phyloP scores from a whole-genome alignment of 2,888 invertebrate species.

The Dryadula phaetusa region DNA sequence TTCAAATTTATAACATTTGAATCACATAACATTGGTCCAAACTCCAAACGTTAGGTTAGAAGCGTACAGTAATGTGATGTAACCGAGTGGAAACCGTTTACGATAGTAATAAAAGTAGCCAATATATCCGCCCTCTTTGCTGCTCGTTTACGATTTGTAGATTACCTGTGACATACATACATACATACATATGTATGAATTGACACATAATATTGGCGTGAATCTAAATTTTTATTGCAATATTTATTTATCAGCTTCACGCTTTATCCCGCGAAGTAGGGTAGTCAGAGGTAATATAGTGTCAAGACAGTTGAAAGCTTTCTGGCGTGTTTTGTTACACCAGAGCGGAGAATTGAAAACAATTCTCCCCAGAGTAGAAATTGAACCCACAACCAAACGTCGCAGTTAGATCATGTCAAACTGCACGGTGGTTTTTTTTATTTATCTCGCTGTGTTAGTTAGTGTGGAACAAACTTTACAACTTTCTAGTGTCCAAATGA shows the following conservation, averaged over 20 bases:
- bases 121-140: slow-evolving; percentile 15
- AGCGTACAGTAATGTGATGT: slow-evolving; percentile 5
- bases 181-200: neutral
- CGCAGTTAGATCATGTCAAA: too few species aligned
- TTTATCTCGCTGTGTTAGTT: too few species aligned
- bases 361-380: too few species aligned
- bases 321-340: too few species aligned
- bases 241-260: neutral
- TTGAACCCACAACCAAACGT: too few species aligned
- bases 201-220: neutral
- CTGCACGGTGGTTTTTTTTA: too few species aligned
- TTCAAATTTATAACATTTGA: neutral
- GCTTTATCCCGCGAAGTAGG: neutral
- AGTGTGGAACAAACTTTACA: too few species aligned
- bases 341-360: too few species aligned
- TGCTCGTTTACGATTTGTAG: slow-evolving; percentile 5
- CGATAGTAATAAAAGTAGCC: slow-evolving; percentile 15
- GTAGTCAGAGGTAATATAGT: too few species aligned
- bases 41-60: slow-evolving; percentile 13
- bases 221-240: too few species aligned
- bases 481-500: too few species aligned
- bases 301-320: too few species aligned
- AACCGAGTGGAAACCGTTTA: slow-evolving; percentile 15
- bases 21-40: slow-evolving; percentile 5
- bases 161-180: slow-evolving; percentile 9